phyloP scores from a whole-genome alignment of 92 coral and sea anemone genomes.

The Palythoa grandis region DNA sequence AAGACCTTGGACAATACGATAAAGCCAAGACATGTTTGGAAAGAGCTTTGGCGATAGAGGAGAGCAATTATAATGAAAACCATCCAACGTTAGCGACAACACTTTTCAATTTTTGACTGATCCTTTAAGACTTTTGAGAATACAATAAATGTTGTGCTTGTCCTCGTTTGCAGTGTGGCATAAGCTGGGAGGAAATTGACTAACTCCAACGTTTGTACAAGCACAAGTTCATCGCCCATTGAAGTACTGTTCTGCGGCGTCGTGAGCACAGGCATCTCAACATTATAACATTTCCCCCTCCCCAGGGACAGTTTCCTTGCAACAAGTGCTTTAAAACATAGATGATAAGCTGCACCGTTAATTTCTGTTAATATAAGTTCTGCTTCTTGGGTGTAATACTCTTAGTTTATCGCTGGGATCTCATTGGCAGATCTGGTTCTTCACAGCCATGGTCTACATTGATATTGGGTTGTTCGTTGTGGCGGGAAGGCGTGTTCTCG shows the following conservation, averaged over 20 bases:
- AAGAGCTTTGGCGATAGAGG: too few species aligned
- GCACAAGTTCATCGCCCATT: background rate
- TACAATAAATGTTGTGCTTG: background rate
- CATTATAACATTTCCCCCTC: background rate
- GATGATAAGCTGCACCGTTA: background rate
- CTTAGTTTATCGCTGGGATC: background rate
- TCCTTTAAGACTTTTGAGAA: too few species aligned
- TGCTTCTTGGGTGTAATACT: background rate
- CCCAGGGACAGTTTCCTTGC: too few species aligned
- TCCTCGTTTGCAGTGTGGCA: background rate
- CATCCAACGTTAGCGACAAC: too few species aligned
- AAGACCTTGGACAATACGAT: too few species aligned
- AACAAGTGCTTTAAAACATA: too few species aligned
- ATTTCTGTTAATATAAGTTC: background rate
- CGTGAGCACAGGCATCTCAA: background rate
- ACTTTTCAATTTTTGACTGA: too few species aligned
- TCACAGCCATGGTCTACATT: background rate
- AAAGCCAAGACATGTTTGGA: too few species aligned
- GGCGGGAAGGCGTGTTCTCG: background rate
- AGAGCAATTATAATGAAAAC: too few species aligned
- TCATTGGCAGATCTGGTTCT: background rate
- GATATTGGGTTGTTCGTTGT: background rate
- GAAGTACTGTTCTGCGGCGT: background rate
- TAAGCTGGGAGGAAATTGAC: background rate
- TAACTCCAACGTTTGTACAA: background rate